Conservation (phyloP, 2,797 vertebrate genomes). For the Chelidonichthys spinosus region DNA sequence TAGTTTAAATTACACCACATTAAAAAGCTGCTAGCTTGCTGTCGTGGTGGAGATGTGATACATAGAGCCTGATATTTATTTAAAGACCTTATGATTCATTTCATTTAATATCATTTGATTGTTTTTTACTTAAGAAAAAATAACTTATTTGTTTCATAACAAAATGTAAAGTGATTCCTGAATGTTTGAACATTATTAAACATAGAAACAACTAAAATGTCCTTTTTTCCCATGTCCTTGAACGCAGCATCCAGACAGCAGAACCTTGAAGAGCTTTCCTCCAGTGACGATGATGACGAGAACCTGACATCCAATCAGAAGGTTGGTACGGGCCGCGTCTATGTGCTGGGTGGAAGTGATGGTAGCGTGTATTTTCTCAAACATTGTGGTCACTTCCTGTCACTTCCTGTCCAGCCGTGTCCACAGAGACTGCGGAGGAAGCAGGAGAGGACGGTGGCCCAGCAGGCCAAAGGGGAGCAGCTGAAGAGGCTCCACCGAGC, state of each 20-base stretch:
- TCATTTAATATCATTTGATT: too few species aligned
- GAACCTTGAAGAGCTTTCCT: slow-evolving; percentile 73
- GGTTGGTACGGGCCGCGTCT: slow-evolving; percentile 72
- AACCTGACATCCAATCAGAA: slow-evolving; percentile 55
- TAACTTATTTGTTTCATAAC: too few species aligned
- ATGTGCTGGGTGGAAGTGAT: background rate
- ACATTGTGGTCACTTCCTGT: background rate
- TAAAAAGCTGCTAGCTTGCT: too few species aligned
- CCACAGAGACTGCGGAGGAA: slow-evolving; percentile 80
- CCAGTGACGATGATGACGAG: slow-evolving; percentile 84
- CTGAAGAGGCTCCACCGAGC: slow-evolving; percentile 94
- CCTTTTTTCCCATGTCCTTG: background rate
- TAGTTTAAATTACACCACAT: too few species aligned
- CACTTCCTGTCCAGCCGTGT: slow-evolving; percentile 68
- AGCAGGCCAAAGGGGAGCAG: slow-evolving; percentile 89
- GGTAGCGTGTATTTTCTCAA: background rate
- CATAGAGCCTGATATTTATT: too few species aligned
- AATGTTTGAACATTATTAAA: too few species aligned
- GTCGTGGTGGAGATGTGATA: too few species aligned
- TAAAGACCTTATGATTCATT: too few species aligned
- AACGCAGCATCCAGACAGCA: slow-evolving; percentile 72
- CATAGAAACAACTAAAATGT: background rate
- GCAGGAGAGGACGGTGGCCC: slow-evolving; percentile 86
- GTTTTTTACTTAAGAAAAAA: too few species aligned
- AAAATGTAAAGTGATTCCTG: too few species aligned